These are phyloP conservation scores for Drosophila fulvimacula DNA, from an alignment of 2,888 invertebrate genomes.

Conservation along the genomic window DNA sequence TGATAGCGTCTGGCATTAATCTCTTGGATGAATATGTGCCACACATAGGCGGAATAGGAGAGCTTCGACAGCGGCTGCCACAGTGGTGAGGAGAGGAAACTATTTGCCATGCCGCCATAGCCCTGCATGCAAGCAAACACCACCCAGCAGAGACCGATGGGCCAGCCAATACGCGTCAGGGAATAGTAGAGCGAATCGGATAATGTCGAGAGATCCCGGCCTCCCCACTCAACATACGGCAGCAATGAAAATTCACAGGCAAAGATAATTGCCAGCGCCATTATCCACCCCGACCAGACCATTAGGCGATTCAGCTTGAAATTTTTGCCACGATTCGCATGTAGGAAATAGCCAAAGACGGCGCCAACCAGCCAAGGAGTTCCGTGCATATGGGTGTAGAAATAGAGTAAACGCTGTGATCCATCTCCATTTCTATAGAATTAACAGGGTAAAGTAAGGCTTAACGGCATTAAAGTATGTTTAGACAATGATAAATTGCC, in stretches of 20 bases:
- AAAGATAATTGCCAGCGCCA: conserved; percentile 45
- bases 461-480: no score
- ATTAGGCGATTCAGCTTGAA: conserved; percentile 39
- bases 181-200: conserved; percentile 43
- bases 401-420: conserved; percentile 46
- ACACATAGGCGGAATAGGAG: conserved; percentile 78
- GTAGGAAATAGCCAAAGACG: conserved; percentile 74
- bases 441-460: no score
- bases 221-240: conserved; percentile 41
- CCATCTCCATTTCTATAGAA: background rate
- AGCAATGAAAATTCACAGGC: conserved; percentile 62
- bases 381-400: conserved; percentile 67
- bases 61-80: conserved; percentile 80
- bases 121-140: conserved; percentile 81
- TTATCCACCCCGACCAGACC: conserved; percentile 43
- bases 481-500: no score
- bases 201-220: conserved; percentile 21
- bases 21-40: conserved; percentile 71
- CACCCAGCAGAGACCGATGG: conserved; percentile 77
- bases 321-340: conserved; percentile 48
- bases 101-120: conserved; percentile 72
- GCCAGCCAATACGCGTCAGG: conserved; percentile 77
- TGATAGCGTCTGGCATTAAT: conserved; percentile 55
- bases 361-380: conserved; percentile 78
- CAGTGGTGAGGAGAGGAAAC: conserved; percentile 73